Base-by-base conservation (phyloP, 2,797 vertebrate genomes). In the Lagocephalus sceleratus region DNA sequence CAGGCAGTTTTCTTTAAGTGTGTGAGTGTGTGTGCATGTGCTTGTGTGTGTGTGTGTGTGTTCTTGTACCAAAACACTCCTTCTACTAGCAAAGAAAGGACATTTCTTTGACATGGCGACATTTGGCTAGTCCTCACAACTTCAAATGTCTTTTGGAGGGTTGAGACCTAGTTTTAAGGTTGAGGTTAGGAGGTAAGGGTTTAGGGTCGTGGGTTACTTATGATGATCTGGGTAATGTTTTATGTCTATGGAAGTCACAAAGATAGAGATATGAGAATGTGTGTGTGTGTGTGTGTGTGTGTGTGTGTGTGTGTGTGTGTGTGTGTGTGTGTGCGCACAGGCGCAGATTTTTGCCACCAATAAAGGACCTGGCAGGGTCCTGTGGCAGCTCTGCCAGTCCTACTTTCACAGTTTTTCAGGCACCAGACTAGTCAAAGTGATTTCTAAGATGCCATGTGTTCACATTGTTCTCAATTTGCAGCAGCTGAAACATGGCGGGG, bases 381-480 rank as follows among this genome's bases (percentile, higher is more conserved):
- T 83, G 83, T 69, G 78, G 71, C 19, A 60, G 57, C 63, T 60
- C 60, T 78, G 80, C 84, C 83, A 85, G 81, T 79, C 64, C 76
- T 76, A 71, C 74, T 85, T 84, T 80, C 75, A 76, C 80, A 78
- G 69, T 79, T 81, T 67, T 42, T n/a, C 17, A 42, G 51, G 62
- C 75, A 80, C 80, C 79, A 85, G 73, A 59, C 39, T 60, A 68
- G 74, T 83, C 77, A 75, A 67, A 83, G 53, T 57, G 74, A 78
- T 80, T 81, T 71, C 71, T 71, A 68, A 76, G 71, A 53, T 42
- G 57, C 81, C 68, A 75, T 79, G 77, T 81, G 70, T 59, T 87
- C 65, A 63, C 62, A 81, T 84, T 83, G 74, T 77, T 81, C 72
- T 76, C 61, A 64, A 58, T 78, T 68, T 76, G 46, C 57, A 66